Evolutionary conservation across 2,113 vertebrate genomes (phyloP).

Genomic region (Saguinus midas): DNA sequence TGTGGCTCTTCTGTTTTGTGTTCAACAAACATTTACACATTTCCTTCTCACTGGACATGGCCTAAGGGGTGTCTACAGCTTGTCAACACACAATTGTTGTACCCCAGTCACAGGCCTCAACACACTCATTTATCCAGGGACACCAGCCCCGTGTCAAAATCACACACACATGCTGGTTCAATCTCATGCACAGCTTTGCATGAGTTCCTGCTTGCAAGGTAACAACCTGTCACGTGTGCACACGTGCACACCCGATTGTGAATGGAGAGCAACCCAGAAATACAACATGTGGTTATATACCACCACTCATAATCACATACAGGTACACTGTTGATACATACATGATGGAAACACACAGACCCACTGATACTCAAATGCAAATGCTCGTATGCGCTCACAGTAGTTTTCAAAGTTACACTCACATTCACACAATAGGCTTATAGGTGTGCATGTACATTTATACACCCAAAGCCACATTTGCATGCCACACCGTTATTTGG

Average conservation of each 20-base stretch:
- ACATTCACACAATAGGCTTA: neutral
- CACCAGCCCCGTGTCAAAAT: neutral
- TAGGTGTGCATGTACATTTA: neutral
- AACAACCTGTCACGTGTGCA: neutral
- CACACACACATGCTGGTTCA: neutral
- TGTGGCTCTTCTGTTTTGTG: slow-evolving; percentile 41
- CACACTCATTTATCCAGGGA: neutral
- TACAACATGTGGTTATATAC: too few species aligned
- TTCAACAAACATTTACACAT: slow-evolving; percentile 51
- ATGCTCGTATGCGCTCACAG: neutral
- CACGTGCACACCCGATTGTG: neutral
- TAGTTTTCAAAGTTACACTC: neutral
- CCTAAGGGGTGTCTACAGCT: slow-evolving; percentile 32
- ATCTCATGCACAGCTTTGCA: neutral
- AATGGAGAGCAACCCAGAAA: neutral
- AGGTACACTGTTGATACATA: neutral
- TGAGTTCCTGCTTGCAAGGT: neutral
- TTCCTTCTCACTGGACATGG: slow-evolving; percentile 39
- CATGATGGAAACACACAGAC: neutral
- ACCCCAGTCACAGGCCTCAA: neutral
- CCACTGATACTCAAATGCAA: neutral
- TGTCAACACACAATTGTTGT: slow-evolving; percentile 11
- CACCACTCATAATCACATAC: neutral
- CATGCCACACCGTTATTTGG: neutral
- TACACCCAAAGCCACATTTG: neutral